A percentile compares a stretch with the other conserved stretches of the same genome.
Conservation (phyloP, 2,888 invertebrate species). For the Drosophila pseudotakahashii region DNA sequence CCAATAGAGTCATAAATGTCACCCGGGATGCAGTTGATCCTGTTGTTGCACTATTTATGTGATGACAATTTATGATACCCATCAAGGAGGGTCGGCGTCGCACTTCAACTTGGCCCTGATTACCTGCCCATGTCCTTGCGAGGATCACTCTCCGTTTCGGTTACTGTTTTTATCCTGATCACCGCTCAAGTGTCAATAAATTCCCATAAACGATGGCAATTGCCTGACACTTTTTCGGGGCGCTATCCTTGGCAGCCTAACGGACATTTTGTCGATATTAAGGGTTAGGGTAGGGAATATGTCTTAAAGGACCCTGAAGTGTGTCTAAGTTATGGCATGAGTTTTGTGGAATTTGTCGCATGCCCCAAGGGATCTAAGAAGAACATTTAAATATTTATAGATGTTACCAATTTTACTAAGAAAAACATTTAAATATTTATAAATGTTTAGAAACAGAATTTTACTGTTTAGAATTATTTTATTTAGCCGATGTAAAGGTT, state of each 20-base stretch:
- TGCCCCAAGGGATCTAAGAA: constrained; percentile 17
- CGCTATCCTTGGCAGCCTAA: constrained; percentile 49
- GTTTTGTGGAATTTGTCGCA: constrained; percentile 38
- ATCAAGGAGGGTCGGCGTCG: constrained; percentile 36
- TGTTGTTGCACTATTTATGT: constrained; percentile 72
- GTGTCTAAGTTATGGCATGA: constrained; percentile 59
- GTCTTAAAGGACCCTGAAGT: constrained; percentile 24
- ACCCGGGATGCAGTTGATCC: constrained; percentile 51
- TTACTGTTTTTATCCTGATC: constrained; percentile 54
- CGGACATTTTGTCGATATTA: constrained; percentile 26
- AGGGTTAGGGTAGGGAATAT: constrained; percentile 1
- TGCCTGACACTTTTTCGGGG: constrained; percentile 61
- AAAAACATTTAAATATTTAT: constrained; percentile 12
- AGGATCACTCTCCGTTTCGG: background rate
- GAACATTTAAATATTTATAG: constrained; percentile 11
- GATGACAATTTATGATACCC: constrained; percentile 81
- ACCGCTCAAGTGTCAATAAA: constrained; percentile 74
- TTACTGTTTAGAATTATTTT: background rate
- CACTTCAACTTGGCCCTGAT: constrained; percentile 12
- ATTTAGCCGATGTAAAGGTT: background rate
- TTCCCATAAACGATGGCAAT: constrained; percentile 69
- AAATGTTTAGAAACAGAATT: background rate
- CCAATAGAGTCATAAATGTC: constrained; percentile 81
- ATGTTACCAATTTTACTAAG: constrained; percentile 1
- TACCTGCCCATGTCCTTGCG: constrained; percentile 39